These are phyloP conservation scores for Lagodon rhomboides DNA, from an alignment of 2,797 vertebrate species.

Conservation along the genomic window DNA sequence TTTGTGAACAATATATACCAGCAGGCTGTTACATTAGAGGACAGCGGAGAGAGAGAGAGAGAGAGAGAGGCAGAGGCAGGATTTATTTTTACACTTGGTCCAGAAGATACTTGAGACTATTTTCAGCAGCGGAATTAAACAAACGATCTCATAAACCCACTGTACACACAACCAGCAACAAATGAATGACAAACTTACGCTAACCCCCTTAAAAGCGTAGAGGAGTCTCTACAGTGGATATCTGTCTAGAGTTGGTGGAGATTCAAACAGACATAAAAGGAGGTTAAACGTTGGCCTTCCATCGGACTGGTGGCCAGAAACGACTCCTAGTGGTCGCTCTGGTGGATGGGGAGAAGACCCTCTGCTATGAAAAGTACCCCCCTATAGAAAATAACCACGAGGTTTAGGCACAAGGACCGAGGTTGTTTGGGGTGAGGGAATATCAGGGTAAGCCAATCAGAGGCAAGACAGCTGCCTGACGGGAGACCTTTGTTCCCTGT, in stretches of 20 bases:
- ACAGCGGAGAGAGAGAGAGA: neutral
- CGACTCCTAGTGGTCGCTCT: neutral
- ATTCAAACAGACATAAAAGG: neutral
- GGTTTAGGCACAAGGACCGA: too few relatives aligned
- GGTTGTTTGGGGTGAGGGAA: too few relatives aligned
- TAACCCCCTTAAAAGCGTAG: neutral
- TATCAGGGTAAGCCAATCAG: too few relatives aligned
- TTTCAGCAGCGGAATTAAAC: neutral
- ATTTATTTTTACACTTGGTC: neutral
- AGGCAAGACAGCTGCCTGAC: too few relatives aligned
- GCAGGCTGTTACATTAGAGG: neutral
- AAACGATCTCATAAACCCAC: neutral
- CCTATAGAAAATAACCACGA: too few relatives aligned
- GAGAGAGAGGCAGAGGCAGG: neutral
- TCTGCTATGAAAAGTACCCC: neutral
- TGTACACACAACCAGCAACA: neutral
- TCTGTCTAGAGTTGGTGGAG: neutral
- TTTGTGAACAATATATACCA: neutral
- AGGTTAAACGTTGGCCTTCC: neutral
- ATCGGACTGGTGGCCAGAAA: neutral
- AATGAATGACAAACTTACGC: neutral
- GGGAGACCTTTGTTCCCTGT: neutral
- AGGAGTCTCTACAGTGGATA: neutral
- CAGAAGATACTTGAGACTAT: neutral
- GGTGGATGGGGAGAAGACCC: neutral